Base-by-base conservation (phyloP, 2,888 invertebrate species). In the Cephus rjabovi region DNA sequence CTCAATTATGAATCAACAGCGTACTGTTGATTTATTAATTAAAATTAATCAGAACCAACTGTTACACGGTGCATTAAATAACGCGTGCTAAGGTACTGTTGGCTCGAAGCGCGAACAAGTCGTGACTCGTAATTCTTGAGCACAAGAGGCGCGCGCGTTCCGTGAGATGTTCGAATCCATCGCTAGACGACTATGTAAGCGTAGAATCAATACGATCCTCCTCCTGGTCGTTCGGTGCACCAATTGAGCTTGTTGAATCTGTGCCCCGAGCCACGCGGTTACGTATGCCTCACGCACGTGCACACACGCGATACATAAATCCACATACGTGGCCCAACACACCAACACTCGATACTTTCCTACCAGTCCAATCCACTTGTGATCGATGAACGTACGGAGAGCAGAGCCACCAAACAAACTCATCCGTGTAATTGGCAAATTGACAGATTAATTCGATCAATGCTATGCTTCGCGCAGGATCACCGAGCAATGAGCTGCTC, bases 201-300 rank as follows among this genome's bases (percentile, higher is more conserved):
- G 84, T 86, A 86, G 87, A 90, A 90, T 90, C 90, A 88, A 90
- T 90, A 89, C 86, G 86, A 89, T 88, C 86, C 85, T 84, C 81
- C 82, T 83, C 81, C 84, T 84, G 82, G 85, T 87, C 87, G 86
- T 83, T 85, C 87, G 87, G 86, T 86, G 87, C 86, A 86, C 86
- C 90, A 91, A 91, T 91, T 91, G 90, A 91, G 90, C 91, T 90
- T 89, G 90, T 91, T 90, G 90, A 91, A 91, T 91, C 90, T 87
- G 89, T 90, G 89, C 90, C 88, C 86, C 88, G 89, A 89, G 88
- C 88, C 89, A 89, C 89, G 89, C 89, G 88, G 88, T 89, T 89
- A 89, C 87, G 87, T 86, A 86, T 85, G 85, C 81, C 83, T 84
- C 83, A 82, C 83, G 80, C 79, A 74, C 74, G 35, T 34, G 9